A percentile compares a stretch with the other conserved stretches of the same genome.
These are phyloP conservation scores for Melopsittacus undulatus DNA, from an alignment of 2,797 vertebrate genomes.

Conservation along the genomic window DNA sequence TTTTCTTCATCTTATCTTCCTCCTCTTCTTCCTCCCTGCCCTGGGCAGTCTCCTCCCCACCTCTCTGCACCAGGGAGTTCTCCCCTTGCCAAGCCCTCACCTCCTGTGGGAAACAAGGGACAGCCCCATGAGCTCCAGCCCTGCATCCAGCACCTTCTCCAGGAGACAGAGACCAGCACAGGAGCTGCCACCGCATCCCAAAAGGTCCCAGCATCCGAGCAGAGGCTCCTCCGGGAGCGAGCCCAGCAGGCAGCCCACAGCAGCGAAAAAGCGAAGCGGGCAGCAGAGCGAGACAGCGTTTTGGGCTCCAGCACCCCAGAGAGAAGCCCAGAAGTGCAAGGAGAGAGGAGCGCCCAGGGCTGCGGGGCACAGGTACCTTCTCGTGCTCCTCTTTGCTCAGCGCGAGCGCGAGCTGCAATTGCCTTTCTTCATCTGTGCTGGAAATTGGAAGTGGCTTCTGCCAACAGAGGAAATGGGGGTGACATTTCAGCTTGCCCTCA, in stretches of 20 bases:
- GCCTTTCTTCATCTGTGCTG: slow-evolving; percentile 91
- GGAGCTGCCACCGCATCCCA: slow-evolving; percentile 13
- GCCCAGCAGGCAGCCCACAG: slow-evolving; percentile 5
- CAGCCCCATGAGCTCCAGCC: background rate
- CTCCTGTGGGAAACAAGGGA: slow-evolving; percentile 69
- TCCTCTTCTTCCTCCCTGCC: slow-evolving; percentile 65
- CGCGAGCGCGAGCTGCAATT: slow-evolving; percentile 90
- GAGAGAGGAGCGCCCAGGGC: slow-evolving; percentile 31
- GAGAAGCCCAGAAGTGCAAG: slow-evolving; percentile 30
- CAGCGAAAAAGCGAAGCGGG: slow-evolving; percentile 22
- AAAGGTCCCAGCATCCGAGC: slow-evolving; percentile 13
- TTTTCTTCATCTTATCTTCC: slow-evolving; percentile 76
- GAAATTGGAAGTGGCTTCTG: slow-evolving; percentile 77
- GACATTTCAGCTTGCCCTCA: slow-evolving; percentile 51
- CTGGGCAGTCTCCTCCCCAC: slow-evolving; percentile 11
- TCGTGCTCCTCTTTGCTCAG: slow-evolving; percentile 94
- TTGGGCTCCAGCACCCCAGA: background rate
- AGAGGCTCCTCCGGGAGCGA: background rate
- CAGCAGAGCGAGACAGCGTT: background rate
- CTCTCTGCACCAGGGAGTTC: slow-evolving; percentile 67
- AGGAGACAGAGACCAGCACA: slow-evolving; percentile 18
- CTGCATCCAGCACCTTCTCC: background rate
- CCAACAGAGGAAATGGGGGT: slow-evolving; percentile 72
- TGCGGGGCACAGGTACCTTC: slow-evolving; percentile 85
- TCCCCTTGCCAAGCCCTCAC: slow-evolving; percentile 75